Evolutionary conservation across 2,888 invertebrate genomes (phyloP).

Genomic region (Volucella zonaria): DNA sequence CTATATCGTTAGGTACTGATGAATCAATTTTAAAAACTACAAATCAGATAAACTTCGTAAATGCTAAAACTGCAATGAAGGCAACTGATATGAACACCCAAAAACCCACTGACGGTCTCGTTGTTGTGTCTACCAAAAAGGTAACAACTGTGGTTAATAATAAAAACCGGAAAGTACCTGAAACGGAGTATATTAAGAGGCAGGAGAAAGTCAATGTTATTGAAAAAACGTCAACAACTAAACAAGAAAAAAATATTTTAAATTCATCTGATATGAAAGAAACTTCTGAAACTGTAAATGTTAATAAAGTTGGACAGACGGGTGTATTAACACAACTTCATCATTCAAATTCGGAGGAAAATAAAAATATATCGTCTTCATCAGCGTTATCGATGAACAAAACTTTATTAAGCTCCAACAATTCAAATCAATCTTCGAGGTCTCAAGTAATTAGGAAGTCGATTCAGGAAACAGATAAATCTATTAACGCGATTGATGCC

Average conservation of each 20-base stretch:
- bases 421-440: constrained; percentile 54
- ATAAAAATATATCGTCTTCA: constrained; percentile 24
- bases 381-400: constrained; percentile 29
- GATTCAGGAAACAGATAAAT: constrained; percentile 58
- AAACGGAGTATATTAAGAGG: constrained; percentile 80
- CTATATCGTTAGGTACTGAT: constrained; percentile 86
- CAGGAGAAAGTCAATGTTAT: constrained; percentile 80
- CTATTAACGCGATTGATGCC: constrained; percentile 67
- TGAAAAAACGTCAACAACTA: constrained; percentile 80
- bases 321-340: background rate
- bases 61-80: constrained; percentile 83
- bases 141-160: constrained; percentile 82
- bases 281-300: constrained; percentile 45
- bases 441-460: constrained; percentile 68
- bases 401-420: constrained; percentile 28
- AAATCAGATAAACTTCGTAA: constrained; percentile 85
- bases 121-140: constrained; percentile 83
- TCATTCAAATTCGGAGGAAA: constrained; percentile 27
- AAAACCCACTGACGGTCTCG: constrained; percentile 83
- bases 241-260: constrained; percentile 79
- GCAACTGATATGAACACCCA: constrained; percentile 80
- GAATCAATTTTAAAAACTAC: constrained; percentile 84
- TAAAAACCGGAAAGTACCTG: constrained; percentile 79
- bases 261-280: constrained; percentile 75
- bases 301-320: constrained; percentile 48